These are phyloP conservation scores for Rhinatrema bivittatum DNA, from an alignment of 2,797 vertebrate species.

Conservation along the genomic window DNA sequence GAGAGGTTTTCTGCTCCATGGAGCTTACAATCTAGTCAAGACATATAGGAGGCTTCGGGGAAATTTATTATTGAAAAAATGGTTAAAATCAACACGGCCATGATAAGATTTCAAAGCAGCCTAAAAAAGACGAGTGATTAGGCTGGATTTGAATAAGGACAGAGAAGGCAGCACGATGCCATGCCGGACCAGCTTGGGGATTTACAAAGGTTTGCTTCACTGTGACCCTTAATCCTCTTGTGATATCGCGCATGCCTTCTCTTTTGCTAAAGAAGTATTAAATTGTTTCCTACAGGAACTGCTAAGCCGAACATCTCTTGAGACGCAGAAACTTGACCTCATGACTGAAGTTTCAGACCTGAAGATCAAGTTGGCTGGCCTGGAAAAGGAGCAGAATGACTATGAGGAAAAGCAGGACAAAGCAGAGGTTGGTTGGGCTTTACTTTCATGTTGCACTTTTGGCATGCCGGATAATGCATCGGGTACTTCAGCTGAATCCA, in stretches of 20 bases:
- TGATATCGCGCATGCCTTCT: neutral
- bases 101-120: too few relatives aligned
- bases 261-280: conserved; percentile 2
- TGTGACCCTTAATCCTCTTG: too few relatives aligned
- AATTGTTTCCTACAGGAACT: conserved; percentile 75
- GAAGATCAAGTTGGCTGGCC: conserved; percentile 84
- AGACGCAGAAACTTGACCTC: conserved; percentile 87
- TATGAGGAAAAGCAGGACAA: conserved; percentile 85
- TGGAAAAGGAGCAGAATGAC: conserved; percentile 83
- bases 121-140: too few relatives aligned
- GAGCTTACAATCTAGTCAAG: too few relatives aligned
- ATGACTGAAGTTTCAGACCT: conserved; percentile 90
- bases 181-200: too few relatives aligned
- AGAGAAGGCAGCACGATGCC: neutral
- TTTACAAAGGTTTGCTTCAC: too few relatives aligned
- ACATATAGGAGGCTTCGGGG: too few relatives aligned
- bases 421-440: conserved; percentile 72
- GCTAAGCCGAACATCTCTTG: conserved; percentile 80
- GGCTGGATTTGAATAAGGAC: too few relatives aligned
- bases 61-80: too few relatives aligned
- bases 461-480: neutral
- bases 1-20: too few relatives aligned
- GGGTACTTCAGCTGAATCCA: neutral
- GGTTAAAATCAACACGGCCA: too few relatives aligned
- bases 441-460: neutral